These are phyloP conservation scores for Brenthis daphne DNA, from an alignment of 2,888 invertebrate species.

Conservation along the genomic window DNA sequence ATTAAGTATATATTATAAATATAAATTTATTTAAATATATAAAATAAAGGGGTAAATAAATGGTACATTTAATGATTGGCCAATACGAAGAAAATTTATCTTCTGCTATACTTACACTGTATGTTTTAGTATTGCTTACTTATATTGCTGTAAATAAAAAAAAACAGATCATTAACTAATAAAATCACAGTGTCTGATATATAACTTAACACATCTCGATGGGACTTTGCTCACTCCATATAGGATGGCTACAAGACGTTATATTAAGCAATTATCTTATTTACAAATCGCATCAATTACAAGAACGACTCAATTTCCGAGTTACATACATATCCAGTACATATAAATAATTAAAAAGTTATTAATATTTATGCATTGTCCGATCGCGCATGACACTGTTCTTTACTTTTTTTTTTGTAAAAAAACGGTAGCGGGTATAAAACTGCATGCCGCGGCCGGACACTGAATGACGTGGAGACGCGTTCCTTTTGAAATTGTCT, in stretches of 20 bases:
- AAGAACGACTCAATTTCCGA: conserved; percentile 66
- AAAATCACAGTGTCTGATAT: too few relatives aligned
- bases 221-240: not conserved
- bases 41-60: too few relatives aligned
- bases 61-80: too few relatives aligned
- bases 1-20: too few relatives aligned
- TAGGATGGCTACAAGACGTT: not conserved
- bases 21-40: too few relatives aligned
- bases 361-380: conserved; percentile 68
- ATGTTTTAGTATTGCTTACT: too few relatives aligned
- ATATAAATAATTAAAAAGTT: conserved; percentile 66
- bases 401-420: conserved; percentile 59
- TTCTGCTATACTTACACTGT: too few relatives aligned
- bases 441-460: conserved; percentile 63
- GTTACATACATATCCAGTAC: conserved; percentile 52
- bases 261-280: conserved; percentile 1
- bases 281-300: conserved; percentile 52
- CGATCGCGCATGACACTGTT: conserved; percentile 67
- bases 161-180: too few relatives aligned
- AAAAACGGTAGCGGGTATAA: conserved; percentile 70
- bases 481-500: conserved; percentile 48
- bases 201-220: too few relatives aligned
- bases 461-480: conserved; percentile 67
- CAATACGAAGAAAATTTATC: too few relatives aligned
- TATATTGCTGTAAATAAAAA: too few relatives aligned